Evolutionary conservation across 2,888 invertebrate species (phyloP).

Genomic region (Bimastos eiseni): DNA sequence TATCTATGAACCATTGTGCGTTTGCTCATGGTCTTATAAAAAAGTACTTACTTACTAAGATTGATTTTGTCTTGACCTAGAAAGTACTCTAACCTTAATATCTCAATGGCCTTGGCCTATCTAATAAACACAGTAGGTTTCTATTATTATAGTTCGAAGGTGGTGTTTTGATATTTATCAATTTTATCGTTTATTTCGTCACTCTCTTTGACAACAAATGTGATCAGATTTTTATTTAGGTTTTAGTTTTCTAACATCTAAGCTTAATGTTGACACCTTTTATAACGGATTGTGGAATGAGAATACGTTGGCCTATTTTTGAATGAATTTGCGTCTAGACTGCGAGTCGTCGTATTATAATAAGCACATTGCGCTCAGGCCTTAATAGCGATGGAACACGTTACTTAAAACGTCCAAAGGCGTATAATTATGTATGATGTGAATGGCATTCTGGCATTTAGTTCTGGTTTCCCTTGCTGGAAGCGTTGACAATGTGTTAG

Average conservation of each 20-base stretch:
- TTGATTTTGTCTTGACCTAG: neutral
- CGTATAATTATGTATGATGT: neutral
- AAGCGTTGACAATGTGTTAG: neutral
- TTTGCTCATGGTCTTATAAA: too few relatives aligned
- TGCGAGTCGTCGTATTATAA: neutral
- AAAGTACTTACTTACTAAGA: constrained; percentile 13
- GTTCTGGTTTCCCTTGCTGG: neutral
- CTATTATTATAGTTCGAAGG: neutral
- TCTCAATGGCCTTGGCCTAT: neutral
- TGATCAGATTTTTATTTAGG: neutral
- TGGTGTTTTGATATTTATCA: neutral
- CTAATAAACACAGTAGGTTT: neutral
- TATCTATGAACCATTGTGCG: too few relatives aligned
- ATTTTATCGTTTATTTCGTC: neutral
- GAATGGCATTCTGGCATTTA: neutral
- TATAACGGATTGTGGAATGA: neutral
- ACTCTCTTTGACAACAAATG: neutral
- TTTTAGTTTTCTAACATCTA: neutral
- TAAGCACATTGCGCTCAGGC: neutral
- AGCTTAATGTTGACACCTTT: too few relatives aligned
- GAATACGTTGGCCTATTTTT: neutral
- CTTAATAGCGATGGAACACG: neutral
- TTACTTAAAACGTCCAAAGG: neutral
- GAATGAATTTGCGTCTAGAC: neutral
- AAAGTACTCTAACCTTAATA: neutral